Conservation (phyloP, 2,113 vertebrate species). For the Brachypteracias leptosomus region DNA sequence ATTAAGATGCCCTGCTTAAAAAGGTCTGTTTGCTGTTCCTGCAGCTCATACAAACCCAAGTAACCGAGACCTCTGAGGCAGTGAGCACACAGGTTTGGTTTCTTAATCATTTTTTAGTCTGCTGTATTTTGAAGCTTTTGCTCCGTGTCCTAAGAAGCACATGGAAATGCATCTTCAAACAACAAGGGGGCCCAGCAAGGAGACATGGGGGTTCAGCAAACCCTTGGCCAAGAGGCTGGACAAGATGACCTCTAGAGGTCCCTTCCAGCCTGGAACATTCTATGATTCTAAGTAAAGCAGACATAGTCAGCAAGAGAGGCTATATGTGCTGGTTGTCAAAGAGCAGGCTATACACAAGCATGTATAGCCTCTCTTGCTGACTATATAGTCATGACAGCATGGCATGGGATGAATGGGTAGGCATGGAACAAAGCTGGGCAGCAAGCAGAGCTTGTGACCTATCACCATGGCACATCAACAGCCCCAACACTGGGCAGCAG, state of each 20-base stretch:
- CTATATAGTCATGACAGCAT: background rate
- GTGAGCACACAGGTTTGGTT: background rate
- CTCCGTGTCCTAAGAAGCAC: background rate
- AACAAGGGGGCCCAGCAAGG: background rate
- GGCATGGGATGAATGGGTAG: rapidly evolving
- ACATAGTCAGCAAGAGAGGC: rapidly evolving
- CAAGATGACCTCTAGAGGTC: no score
- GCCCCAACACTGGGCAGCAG: background rate
- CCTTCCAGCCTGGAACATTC: no score
- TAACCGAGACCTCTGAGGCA: background rate
- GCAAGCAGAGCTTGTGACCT: background rate
- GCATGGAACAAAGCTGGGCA: background rate
- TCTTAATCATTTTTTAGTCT: background rate
- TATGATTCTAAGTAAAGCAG: background rate
- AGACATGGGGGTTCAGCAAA: background rate
- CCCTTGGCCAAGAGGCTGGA: background rate
- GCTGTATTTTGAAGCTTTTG: background rate
- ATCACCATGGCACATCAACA: background rate
- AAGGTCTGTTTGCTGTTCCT: background rate
- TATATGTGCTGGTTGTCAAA: rapidly evolving
- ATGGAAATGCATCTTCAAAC: background rate
- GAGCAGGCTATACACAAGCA: no score
- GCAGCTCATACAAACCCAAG: background rate
- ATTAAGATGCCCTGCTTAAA: background rate
- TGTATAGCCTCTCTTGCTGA: no score